These are phyloP conservation scores for Meriones psammophilus DNA, from an alignment of 2,797 vertebrate genomes.

Conservation along the genomic window DNA sequence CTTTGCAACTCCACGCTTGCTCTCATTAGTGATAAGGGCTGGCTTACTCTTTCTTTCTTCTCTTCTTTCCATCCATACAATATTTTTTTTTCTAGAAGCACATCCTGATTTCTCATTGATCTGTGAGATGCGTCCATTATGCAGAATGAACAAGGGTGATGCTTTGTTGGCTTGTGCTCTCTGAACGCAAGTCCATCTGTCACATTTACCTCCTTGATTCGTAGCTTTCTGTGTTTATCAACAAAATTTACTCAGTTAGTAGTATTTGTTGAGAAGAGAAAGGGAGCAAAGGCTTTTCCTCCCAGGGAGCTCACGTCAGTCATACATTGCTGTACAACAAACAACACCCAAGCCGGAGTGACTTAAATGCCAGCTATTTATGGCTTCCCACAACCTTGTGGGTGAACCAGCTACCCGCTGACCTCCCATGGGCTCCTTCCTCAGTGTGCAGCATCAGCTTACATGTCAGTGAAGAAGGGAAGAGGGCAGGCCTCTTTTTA, in stretches of 20 bases:
- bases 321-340: not conserved
- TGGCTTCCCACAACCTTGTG: not conserved
- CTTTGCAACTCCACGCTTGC: not conserved
- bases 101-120: not conserved
- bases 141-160: not conserved
- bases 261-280: constrained; percentile 18
- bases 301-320: not conserved
- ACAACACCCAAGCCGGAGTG: not conserved
- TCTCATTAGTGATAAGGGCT: constrained; percentile 5
- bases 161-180: not conserved
- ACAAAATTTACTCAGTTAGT: not conserved
- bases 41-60: not conserved
- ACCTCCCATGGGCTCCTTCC: not conserved
- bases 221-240: not conserved
- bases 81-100: constrained; percentile 2
- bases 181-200: not conserved
- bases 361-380: not conserved
- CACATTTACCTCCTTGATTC: not conserved
- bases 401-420: not conserved
- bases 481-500: not conserved
- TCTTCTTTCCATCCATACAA: not conserved
- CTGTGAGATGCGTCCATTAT: not conserved
- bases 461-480: not conserved
- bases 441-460: not conserved
- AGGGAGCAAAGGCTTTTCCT: not conserved